These are phyloP conservation scores for Colistium nudipinnis DNA, from an alignment of 2,113 vertebrate genomes.

Conservation along the genomic window DNA sequence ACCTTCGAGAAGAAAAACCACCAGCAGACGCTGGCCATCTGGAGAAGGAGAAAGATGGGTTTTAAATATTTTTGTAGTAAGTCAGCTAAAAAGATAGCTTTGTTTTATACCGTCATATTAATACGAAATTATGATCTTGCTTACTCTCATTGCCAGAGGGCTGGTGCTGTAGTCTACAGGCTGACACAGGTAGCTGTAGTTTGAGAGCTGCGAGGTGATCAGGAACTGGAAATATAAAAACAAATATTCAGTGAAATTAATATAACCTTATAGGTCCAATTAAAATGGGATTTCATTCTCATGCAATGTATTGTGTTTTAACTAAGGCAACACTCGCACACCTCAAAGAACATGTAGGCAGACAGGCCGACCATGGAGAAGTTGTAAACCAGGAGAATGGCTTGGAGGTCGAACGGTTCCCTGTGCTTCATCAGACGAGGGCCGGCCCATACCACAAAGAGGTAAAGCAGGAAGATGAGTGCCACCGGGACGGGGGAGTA, in stretches of 20 bases:
- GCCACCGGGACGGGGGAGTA: constrained; percentile 72
- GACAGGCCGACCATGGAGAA: constrained; percentile 78
- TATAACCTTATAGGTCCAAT: background rate
- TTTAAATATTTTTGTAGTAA: background rate
- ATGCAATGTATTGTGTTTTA: background rate
- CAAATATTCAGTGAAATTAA: background rate
- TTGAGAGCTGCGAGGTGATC: constrained; percentile 76
- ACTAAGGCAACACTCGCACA: constrained; percentile 42
- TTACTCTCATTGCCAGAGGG: constrained; percentile 79
- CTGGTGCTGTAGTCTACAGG: constrained; percentile 80
- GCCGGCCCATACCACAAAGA: constrained; percentile 71
- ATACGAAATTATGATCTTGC: background rate
- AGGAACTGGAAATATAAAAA: constrained; percentile 75
- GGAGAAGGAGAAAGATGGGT: background rate
- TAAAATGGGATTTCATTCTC: background rate
- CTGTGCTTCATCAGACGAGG: constrained; percentile 62
- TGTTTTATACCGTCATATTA: background rate
- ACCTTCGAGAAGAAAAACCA: constrained; percentile 86
- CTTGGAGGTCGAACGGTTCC: constrained; percentile 68
- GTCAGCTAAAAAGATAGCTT: background rate
- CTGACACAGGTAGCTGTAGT: constrained; percentile 83
- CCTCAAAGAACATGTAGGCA: constrained; percentile 82
- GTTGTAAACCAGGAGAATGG: constrained; percentile 74
- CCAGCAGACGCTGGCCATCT: constrained; percentile 89
- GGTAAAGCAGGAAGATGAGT: constrained; percentile 71